phyloP scores from a whole-genome alignment of 2,888 invertebrate species.

The Elmis aenea region DNA sequence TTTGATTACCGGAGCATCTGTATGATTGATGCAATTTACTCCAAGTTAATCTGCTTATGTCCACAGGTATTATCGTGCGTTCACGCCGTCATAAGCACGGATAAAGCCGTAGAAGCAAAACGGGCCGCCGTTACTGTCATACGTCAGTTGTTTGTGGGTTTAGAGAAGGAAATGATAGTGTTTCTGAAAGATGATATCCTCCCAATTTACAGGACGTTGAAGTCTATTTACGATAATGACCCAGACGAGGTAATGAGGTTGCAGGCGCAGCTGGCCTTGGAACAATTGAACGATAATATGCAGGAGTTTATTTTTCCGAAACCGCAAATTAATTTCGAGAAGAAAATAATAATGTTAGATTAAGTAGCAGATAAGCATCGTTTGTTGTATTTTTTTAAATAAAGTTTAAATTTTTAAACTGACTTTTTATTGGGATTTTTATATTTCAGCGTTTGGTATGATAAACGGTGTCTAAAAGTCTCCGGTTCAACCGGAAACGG shows the following conservation, averaged over 20 bases:
- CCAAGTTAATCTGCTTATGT: slow-evolving; percentile 10
- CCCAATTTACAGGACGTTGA: slow-evolving; percentile 67
- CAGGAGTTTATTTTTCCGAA: slow-evolving; percentile 55
- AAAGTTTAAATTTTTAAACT: slow-evolving; percentile 2
- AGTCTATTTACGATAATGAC: slow-evolving; percentile 58
- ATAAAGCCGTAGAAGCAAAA: slow-evolving; percentile 67
- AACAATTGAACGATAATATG: slow-evolving; percentile 68
- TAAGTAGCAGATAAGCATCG: no score
- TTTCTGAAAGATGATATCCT: slow-evolving; percentile 62
- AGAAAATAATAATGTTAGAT: slow-evolving; percentile 33
- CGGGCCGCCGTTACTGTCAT: slow-evolving; percentile 77
- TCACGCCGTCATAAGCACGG: slow-evolving; percentile 62
- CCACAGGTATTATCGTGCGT: slow-evolving; percentile 68
- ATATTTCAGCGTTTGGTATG: no score
- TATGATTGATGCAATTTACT: not conserved
- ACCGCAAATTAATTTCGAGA: slow-evolving; percentile 31
- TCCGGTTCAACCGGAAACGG: no score
- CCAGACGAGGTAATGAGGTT: slow-evolving; percentile 65
- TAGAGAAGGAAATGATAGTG: slow-evolving; percentile 63
- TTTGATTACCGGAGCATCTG: no score
- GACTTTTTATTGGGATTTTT: no score
- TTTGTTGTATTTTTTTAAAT: slow-evolving; percentile 5
- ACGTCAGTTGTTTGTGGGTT: slow-evolving; percentile 66
- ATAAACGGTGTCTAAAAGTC: no score
- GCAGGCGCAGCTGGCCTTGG: slow-evolving; percentile 72